Evolutionary conservation across 2,113 vertebrate genomes (phyloP).

Genomic region (Hippocampus comes): DNA sequence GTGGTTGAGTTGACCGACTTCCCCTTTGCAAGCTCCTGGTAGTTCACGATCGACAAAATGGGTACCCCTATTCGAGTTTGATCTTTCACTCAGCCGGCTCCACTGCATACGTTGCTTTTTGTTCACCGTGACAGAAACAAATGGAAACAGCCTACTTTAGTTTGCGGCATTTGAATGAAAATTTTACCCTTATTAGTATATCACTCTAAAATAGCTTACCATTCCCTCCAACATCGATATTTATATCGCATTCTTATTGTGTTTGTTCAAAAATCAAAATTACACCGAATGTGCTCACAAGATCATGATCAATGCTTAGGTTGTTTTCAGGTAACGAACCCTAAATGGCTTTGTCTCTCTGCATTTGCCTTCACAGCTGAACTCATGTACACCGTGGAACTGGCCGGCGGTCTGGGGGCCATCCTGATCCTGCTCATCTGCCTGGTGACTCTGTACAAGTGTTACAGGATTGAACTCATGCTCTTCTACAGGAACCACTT

Average conservation of each 20-base stretch:
- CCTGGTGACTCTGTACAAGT: conserved; percentile 94
- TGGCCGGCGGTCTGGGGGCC: conserved; percentile 94
- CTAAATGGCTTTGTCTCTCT: not conserved
- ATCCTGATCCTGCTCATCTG: conserved; percentile 93
- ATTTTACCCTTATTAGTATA: too few relatives aligned
- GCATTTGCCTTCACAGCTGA: conserved; percentile 70
- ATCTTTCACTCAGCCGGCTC: not conserved
- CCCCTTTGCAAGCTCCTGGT: too few relatives aligned
- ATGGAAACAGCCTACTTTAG: not conserved
- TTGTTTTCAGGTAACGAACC: not conserved
- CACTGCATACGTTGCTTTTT: not conserved
- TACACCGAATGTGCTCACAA: too few relatives aligned
- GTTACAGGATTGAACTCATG: conserved; percentile 98
- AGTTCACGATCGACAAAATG: too few relatives aligned
- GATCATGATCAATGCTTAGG: too few relatives aligned
- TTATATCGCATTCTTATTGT: too few relatives aligned
- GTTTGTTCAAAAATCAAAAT: too few relatives aligned
- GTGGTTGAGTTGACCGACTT: too few relatives aligned
- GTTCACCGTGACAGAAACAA: not conserved
- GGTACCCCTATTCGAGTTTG: too few relatives aligned
- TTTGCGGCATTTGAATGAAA: too few relatives aligned
- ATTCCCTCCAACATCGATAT: too few relatives aligned
- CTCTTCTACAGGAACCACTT: conserved; percentile 98
- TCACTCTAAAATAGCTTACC: too few relatives aligned
- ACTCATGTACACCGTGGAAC: conserved; percentile 97